Percentiles rank a stretch among this genome's conserved stretches.
Evolutionary conservation across 2,113 vertebrate genomes (phyloP).

Genomic region (Proteles cristata): DNA sequence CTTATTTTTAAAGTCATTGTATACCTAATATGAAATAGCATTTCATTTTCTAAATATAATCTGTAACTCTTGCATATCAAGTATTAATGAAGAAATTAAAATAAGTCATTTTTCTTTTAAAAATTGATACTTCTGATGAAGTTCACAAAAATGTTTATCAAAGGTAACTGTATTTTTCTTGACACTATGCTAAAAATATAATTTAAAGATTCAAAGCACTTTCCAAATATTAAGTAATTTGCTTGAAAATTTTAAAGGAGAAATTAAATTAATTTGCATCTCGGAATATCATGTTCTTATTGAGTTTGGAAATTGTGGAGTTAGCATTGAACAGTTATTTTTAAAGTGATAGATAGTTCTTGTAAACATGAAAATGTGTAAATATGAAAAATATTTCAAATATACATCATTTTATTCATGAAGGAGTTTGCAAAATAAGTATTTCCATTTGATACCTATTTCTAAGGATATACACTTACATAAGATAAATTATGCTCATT

Average conservation of each 20-base stretch:
- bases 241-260: background rate
- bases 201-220: background rate
- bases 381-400: background rate
- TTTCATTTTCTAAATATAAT: slow-evolving; percentile 23
- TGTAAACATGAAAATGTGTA: background rate
- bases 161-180: background rate
- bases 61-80: background rate
- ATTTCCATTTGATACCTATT: background rate
- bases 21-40: background rate
- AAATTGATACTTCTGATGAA: background rate
- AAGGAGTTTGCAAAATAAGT: background rate
- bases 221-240: background rate
- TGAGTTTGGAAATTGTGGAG: background rate
- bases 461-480: background rate
- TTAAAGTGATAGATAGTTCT: background rate
- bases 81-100: background rate
- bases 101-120: background rate
- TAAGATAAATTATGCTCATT: background rate
- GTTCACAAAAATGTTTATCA: background rate
- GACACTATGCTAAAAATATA: background rate
- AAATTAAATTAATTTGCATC: background rate
- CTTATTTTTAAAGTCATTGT: background rate
- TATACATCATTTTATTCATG: background rate
- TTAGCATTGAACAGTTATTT: background rate
- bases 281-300: background rate